A percentile compares a stretch with the other conserved stretches of the same genome.
phyloP scores from a whole-genome alignment of 2,797 vertebrate genomes.

The Enteromius treurensis region DNA sequence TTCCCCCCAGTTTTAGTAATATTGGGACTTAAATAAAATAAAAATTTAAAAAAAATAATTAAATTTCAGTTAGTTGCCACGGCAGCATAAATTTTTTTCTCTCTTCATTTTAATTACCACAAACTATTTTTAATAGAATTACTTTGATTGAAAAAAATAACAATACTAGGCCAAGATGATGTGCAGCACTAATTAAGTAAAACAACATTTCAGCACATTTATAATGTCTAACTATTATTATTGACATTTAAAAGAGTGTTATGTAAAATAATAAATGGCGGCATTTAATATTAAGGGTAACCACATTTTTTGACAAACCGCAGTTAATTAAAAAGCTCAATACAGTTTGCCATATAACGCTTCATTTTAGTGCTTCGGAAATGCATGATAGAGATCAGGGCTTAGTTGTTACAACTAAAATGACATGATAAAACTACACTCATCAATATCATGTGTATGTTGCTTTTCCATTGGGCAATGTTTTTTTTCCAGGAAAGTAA shows the following conservation, averaged over 20 bases:
- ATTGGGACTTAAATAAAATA: not conserved
- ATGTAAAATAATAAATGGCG: not conserved
- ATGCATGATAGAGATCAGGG: not conserved
- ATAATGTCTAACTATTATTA: not conserved
- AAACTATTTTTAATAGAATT: not conserved
- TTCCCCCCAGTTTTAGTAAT: not conserved
- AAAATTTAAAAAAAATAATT: too few species aligned
- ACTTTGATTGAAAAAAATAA: not conserved
- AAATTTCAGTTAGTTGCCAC: not conserved
- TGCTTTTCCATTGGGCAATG: not conserved
- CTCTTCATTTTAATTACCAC: not conserved
- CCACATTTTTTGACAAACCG: not conserved
- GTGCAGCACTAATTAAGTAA: not conserved
- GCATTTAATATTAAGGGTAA: not conserved
- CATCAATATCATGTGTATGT: not conserved
- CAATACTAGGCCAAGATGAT: not conserved
- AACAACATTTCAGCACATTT: not conserved
- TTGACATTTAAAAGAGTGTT: not conserved
- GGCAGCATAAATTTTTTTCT: not conserved
- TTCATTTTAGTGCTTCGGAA: not conserved
- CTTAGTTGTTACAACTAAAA: not conserved
- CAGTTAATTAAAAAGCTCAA: not conserved
- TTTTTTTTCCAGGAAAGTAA: not conserved
- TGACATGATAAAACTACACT: not conserved
- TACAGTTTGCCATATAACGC: not conserved